Evolutionary conservation across 2,888 invertebrate species (phyloP), one percentile per base, ranked within the genome.

Genomic region (Chrysotoxum bicinctum): DNA sequence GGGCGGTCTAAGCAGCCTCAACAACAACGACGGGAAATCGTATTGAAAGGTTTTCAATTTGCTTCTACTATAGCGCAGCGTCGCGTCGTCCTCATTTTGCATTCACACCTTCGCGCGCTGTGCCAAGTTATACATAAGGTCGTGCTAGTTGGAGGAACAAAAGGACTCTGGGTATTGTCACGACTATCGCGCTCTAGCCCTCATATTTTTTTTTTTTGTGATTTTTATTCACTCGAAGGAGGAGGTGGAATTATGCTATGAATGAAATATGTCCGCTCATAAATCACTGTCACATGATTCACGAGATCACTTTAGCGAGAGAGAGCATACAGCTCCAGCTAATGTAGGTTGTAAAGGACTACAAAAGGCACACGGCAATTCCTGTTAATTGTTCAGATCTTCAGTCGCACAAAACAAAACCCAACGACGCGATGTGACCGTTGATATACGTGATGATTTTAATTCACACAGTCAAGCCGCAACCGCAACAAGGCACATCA

Each of bases 231-330:
- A 26, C 8, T 40, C 9, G 21, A 56, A 64, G 21, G 75, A 80
- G 81, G 81, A 76, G 86, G 86, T 74, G 86, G 82, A 82, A 82
- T 82, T 81, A 77, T 86, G 86, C 82, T 82, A 78, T 86, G 86
- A 86, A 86, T 86, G 86, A 86, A 75, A 82, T 77, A 86, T 86
- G 86, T 86, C 86, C 82, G 77, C 37, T 74, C 86, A 86, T 86
- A 86, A 86, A 86, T 86, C 86, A 82, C 82, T 86, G 86, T 86
- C 86, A 82, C 45, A 81, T 85, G 81, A 85, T 85, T 85, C 85
- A 85, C 85, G 85, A 85, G 85, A 85, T 85, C 85, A 81, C 81
- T 85, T 85, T 76, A 60, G 76, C 73, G 68, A 48, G 30, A 32
- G 45, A 45, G 64, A 21, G 45, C 23, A 16, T 32, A 30, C 37